A percentile compares a stretch with the other conserved stretches of the same genome.
phyloP scores from a whole-genome alignment of 2,888 invertebrate genomes.

The Polydrusus tereticollis region DNA sequence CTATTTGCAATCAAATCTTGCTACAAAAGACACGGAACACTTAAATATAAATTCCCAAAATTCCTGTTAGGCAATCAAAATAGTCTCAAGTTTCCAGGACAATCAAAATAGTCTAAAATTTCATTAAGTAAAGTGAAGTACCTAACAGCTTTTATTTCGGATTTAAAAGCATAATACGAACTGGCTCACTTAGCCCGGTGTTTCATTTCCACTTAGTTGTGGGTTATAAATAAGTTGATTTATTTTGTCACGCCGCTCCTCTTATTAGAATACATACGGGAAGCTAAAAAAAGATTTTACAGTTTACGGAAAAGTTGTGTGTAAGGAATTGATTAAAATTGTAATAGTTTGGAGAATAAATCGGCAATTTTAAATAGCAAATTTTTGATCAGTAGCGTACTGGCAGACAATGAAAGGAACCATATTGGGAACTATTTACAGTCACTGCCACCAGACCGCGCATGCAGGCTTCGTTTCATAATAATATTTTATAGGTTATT shows the following conservation, averaged over 20 bases:
- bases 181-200: constrained; percentile 41
- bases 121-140: background rate
- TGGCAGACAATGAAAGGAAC: background rate
- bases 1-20: background rate
- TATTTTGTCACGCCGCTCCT: constrained; percentile 49
- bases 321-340: constrained; percentile 14
- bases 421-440: too few species aligned
- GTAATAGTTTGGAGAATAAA: background rate
- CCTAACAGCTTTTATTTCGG: constrained; percentile 28
- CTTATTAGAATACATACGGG: constrained; percentile 8
- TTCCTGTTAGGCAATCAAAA: background rate
- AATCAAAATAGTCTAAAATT: constrained; percentile 3
- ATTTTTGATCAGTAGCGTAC: background rate
- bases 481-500: too few species aligned
- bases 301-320: constrained; percentile 28
- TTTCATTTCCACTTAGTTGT: constrained; percentile 46
- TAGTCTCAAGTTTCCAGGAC: background rate
- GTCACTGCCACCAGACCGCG: too few species aligned
- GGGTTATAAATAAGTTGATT: constrained; percentile 49
- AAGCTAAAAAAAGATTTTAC: constrained; percentile 43
- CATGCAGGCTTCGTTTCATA: too few species aligned
- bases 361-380: background rate
- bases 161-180: constrained; percentile 37
- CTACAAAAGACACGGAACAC: background rate
- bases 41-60: background rate